A percentile compares a stretch with the other conserved stretches of the same genome.
Evolutionary conservation across 2,797 vertebrate genomes (phyloP).

Genomic region (Gymnodraco acuticeps): DNA sequence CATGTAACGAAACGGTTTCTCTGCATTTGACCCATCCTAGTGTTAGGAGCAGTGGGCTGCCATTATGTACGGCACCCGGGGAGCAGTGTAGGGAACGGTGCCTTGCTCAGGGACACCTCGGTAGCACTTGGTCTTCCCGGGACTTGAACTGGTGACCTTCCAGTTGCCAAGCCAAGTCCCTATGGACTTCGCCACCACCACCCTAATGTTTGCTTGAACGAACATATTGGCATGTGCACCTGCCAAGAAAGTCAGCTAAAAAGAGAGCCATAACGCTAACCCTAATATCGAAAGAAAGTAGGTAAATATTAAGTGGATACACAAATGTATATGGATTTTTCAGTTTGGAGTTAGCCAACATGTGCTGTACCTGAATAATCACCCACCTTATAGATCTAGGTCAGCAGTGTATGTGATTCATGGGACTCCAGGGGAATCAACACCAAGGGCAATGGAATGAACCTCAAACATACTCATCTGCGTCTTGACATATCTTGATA

Average conservation of each 20-base stretch:
- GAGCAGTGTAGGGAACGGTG: too few species aligned
- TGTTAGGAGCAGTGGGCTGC: too few species aligned
- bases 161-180: too few species aligned
- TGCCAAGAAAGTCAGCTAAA: neutral
- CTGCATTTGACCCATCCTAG: too few species aligned
- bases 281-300: neutral
- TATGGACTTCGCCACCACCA: too few species aligned
- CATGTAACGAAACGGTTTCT: too few species aligned
- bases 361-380: constrained; percentile 28
- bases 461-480: neutral
- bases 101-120: too few species aligned
- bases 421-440: constrained; percentile 13
- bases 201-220: neutral
- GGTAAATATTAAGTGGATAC: neutral
- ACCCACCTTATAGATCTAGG: constrained; percentile 28
- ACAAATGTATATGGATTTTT: constrained; percentile 10
- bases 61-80: too few species aligned
- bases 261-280: too few species aligned
- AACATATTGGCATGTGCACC: neutral
- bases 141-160: too few species aligned
- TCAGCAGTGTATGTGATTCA: constrained; percentile 11
- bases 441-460: constrained; percentile 10
- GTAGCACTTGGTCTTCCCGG: too few species aligned
- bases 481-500: neutral
- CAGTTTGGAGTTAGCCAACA: constrained; percentile 25